Conservation (phyloP, 1,140 invertebrate genomes). For the Nephotettix cincticeps region DNA sequence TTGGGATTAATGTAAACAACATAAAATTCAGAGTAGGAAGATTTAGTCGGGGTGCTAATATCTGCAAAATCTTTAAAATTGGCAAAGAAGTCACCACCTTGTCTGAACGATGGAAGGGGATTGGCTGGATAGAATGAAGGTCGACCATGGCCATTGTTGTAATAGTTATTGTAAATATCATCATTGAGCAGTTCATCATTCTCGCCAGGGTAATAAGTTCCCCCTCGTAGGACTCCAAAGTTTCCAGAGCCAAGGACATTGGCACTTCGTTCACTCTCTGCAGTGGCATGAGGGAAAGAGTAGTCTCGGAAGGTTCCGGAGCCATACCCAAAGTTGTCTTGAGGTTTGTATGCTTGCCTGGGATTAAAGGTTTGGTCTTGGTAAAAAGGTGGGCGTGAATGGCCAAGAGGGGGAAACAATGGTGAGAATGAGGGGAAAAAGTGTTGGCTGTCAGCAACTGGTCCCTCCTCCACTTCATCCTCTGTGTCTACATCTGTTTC, state of each 20-base stretch:
- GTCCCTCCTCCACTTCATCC: slow-evolving; percentile 23
- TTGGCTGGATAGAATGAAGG: slow-evolving; percentile 57
- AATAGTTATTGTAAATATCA: slow-evolving; percentile 62
- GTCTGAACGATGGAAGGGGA: slow-evolving; percentile 46
- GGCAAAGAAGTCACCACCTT: slow-evolving; percentile 67
- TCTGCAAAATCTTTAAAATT: slow-evolving; percentile 88
- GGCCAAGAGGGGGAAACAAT: slow-evolving; percentile 42
- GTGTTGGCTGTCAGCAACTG: slow-evolving; percentile 42
- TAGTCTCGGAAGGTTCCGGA: slow-evolving; percentile 46
- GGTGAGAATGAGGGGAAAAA: slow-evolving; percentile 56
- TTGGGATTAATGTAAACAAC: slow-evolving; percentile 78
- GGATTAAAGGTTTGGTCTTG: slow-evolving; percentile 28
- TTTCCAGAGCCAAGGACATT: slow-evolving; percentile 78
- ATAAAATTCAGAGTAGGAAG: slow-evolving; percentile 77
- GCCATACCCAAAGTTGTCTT: slow-evolving; percentile 26
- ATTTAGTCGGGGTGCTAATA: slow-evolving; percentile 76
- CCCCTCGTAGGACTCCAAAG: slow-evolving; percentile 83
- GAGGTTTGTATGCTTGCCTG: slow-evolving; percentile 12
- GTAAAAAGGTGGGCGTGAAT: slow-evolving; percentile 35
- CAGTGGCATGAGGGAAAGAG: slow-evolving; percentile 40
- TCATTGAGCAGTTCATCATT: slow-evolving; percentile 50
- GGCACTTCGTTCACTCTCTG: slow-evolving; percentile 25
- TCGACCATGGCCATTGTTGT: slow-evolving; percentile 65
- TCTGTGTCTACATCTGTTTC: background rate
- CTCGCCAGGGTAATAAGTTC: slow-evolving; percentile 74